Evolutionary conservation across 2,113 vertebrate genomes (phyloP).

Genomic region (Mystacornis crossleyi): DNA sequence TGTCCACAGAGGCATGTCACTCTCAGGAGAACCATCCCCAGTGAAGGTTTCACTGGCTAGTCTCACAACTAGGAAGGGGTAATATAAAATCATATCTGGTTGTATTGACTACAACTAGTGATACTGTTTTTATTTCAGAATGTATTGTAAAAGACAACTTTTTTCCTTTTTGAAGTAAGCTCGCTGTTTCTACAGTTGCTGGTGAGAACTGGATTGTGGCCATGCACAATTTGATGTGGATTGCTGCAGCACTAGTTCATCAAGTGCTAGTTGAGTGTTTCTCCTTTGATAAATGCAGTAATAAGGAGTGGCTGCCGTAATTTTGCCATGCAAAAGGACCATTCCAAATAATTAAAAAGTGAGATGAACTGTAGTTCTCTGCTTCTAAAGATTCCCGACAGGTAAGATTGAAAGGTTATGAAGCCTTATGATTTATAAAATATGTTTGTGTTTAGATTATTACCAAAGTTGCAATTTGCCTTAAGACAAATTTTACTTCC

Average conservation of each 20-base stretch:
- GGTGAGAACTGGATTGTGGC: not conserved
- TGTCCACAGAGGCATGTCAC: not conserved
- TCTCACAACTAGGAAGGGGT: not conserved
- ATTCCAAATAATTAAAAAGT: not conserved
- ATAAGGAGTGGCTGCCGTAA: not conserved
- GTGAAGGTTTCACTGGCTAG: not conserved
- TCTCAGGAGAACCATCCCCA: not conserved
- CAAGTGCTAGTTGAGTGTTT: not conserved
- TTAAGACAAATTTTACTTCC: not conserved
- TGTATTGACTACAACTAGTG: not conserved
- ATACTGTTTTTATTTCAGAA: not conserved
- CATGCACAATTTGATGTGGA: not conserved
- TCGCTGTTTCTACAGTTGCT: not conserved
- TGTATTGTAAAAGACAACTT: not conserved
- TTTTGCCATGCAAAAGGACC: not conserved
- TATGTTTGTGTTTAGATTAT: not conserved
- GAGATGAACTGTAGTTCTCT: not conserved
- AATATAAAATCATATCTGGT: not conserved
- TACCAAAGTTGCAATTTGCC: not conserved
- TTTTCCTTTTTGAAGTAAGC: not conserved
- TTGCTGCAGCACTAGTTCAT: not conserved
- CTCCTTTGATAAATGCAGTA: not conserved
- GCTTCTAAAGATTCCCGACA: not conserved
- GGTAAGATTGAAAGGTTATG: not conserved
- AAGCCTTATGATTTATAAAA: not conserved